Evolutionary conservation across 2,888 invertebrate species (phyloP), one percentile per base, ranked within the genome.

Genomic region (Odontocolon sp.): DNA sequence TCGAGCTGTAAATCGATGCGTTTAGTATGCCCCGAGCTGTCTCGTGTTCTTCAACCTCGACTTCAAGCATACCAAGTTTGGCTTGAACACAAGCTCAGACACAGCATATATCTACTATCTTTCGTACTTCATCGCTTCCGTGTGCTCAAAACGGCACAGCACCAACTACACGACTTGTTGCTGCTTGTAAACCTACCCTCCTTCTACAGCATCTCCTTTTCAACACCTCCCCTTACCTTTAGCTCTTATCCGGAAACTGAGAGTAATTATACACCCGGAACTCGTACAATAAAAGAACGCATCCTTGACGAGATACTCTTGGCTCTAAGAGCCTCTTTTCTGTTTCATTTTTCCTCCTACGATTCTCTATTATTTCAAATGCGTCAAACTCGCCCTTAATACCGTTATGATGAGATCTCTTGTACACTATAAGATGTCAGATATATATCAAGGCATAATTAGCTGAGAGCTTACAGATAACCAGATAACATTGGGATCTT

Each of bases 1-100:
- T 6, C n/a, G 11, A 21, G 40, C 14, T 45, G 75, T 57, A 59
- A 78, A 77, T 79, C 79, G 79, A 79, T 75, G 75, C 52, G 70
- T 59, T 69, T 57, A 18, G 36, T 69, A 61, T 56, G 72, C 80
- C 72, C 26, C 26, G 18, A 77, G 68, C 71, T 18, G 36, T 36
- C 28, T 16, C 50, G 68, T 66, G 54, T 75, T 81, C 79, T 77
- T 72, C 74, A 73, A 40, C 50, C 31, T 31, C 38, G 38, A 71
- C 57, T 61, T 68, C 57, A n/a, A 18, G 70, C 71, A 18, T 47
- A 56, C 26, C 33, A 33, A 23, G 57, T 36, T 45, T 8, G 28
- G 14, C 26, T 18, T 11, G 11, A 33, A 21, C 14, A 6, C 16
- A 54, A 54, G 9, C 50, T n/a, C n/a, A 50, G 38, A 50, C 64